Evolutionary conservation across 2,797 vertebrate species (phyloP).

Genomic region (Chrysocyon brachyurus): DNA sequence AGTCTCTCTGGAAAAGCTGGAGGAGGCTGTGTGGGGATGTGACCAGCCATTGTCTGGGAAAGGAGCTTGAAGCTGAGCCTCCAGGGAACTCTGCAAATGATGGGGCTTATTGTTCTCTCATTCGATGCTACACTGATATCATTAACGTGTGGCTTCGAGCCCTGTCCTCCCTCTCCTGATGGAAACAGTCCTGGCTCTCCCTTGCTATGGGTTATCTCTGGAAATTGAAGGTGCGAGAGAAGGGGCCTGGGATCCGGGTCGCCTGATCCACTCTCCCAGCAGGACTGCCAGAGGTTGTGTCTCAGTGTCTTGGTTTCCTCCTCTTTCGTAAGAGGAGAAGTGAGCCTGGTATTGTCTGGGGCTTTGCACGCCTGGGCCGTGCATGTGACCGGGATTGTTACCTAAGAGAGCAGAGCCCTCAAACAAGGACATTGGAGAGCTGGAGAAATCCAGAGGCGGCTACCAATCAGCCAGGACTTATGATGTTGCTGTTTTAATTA

Average conservation of each 20-base stretch:
- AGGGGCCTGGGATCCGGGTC: conserved; percentile 57
- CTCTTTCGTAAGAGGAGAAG: conserved; percentile 63
- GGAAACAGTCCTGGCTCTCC: not conserved
- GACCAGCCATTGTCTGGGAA: conserved; percentile 75
- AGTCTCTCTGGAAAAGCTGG: conserved; percentile 64
- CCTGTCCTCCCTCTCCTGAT: not conserved
- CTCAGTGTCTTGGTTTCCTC: conserved; percentile 50
- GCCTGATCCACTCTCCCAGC: conserved; percentile 39
- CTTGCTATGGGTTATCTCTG: conserved; percentile 59
- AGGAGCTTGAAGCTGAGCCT: conserved; percentile 54
- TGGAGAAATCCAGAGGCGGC: not conserved
- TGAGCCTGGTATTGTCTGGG: conserved; percentile 6
- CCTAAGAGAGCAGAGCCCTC: conserved; percentile 55
- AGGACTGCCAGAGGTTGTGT: not conserved
- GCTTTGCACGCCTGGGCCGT: not conserved
- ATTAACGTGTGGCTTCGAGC: conserved; percentile 52
- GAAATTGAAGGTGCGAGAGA: conserved; percentile 38
- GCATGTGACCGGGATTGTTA: conserved; percentile 62
- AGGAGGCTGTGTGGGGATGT: not conserved
- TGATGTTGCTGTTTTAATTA: conserved; percentile 10
- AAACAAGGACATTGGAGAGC: not conserved
- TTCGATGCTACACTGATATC: conserved; percentile 54
- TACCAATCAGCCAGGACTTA: not conserved
- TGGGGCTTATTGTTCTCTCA: conserved; percentile 53
- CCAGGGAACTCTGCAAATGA: conserved; percentile 51